These are phyloP conservation scores for Bombus pyrosoma DNA, from an alignment of 1,140 invertebrate species.

Conservation along the genomic window DNA sequence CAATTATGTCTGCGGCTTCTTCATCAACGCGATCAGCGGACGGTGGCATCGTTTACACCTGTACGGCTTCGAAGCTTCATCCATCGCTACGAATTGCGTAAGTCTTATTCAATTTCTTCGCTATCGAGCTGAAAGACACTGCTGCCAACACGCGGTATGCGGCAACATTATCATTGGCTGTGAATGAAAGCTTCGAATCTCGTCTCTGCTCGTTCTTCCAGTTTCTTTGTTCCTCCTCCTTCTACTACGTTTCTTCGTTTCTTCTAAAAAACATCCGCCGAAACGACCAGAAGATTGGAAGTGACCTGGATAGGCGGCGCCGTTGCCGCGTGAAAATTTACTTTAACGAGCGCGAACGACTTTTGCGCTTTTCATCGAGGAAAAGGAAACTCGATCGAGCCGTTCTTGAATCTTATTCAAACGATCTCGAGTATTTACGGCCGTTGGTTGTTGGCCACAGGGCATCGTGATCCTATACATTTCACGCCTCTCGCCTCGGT, in stretches of 20 bases:
- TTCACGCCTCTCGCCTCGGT: not conserved
- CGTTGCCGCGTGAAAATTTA: conserved; percentile 43
- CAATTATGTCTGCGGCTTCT: not conserved
- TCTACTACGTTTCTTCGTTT: not conserved
- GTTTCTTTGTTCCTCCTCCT: not conserved
- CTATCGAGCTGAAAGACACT: conserved; percentile 8
- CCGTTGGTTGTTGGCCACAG: not conserved
- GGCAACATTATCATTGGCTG: conserved; percentile 33
- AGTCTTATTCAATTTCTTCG: conserved; percentile 53
- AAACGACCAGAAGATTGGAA: not conserved
- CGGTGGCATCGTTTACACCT: conserved; percentile 43
- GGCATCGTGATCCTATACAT: not conserved
- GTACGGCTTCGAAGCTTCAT: conserved; percentile 46
- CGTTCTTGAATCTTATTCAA: conserved; percentile 21
- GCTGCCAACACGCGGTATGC: not conserved
- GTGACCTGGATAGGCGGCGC: conserved; percentile 42
- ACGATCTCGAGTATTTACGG: conserved; percentile 44
- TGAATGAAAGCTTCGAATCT: conserved; percentile 15
- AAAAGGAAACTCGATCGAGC: conserved; percentile 46
- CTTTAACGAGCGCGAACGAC: conserved; percentile 54
- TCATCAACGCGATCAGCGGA: not conserved
- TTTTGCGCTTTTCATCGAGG: conserved; percentile 43
- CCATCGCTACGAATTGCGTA: conserved; percentile 42
- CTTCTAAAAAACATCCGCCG: conserved; percentile 24
- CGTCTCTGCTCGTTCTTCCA: not conserved